A percentile compares a stretch with the other conserved stretches of the same genome.
Conservation (phyloP, 2,888 invertebrate species). For the Tenodera sinensis region DNA sequence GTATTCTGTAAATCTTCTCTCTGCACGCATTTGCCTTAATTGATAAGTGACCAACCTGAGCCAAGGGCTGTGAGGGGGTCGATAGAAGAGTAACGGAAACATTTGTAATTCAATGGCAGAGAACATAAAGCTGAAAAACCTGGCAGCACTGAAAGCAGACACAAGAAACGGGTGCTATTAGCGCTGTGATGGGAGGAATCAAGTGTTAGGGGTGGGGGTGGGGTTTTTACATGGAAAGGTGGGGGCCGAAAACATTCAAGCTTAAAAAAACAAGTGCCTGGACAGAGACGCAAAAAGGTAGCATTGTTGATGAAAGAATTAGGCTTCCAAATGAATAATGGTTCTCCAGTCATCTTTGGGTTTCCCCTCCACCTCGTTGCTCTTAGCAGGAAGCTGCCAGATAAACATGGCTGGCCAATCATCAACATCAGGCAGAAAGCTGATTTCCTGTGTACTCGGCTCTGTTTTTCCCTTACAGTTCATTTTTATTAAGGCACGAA, state of each 20-base stretch:
- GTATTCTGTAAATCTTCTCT: background rate
- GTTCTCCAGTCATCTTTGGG: background rate
- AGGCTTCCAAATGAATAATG: slow-evolving; percentile 22
- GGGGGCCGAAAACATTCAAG: slow-evolving; percentile 1
- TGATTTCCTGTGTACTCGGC: background rate
- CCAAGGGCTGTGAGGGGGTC: background rate
- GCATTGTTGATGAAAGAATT: slow-evolving; percentile 20
- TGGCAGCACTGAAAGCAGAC: background rate
- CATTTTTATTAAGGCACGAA: background rate
- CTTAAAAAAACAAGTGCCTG: slow-evolving; percentile 20
- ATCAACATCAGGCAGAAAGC: background rate
- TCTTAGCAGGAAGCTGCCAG: background rate
- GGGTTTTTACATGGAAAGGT: background rate
- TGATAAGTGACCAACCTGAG: slow-evolving; percentile 8
- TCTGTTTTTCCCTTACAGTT: background rate
- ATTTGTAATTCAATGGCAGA: slow-evolving; percentile 13
- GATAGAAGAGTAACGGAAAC: background rate
- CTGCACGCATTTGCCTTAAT: slow-evolving; percentile 5
- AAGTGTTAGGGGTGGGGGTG: background rate
- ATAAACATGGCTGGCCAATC: background rate
- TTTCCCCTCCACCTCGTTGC: background rate
- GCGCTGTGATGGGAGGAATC: background rate
- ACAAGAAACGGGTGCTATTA: background rate
- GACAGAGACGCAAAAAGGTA: slow-evolving; percentile 4
- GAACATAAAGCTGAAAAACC: slow-evolving; percentile 7